These are phyloP conservation scores for Gracilinanus agilis DNA, from an alignment of 2,113 vertebrate genomes.

Conservation along the genomic window DNA sequence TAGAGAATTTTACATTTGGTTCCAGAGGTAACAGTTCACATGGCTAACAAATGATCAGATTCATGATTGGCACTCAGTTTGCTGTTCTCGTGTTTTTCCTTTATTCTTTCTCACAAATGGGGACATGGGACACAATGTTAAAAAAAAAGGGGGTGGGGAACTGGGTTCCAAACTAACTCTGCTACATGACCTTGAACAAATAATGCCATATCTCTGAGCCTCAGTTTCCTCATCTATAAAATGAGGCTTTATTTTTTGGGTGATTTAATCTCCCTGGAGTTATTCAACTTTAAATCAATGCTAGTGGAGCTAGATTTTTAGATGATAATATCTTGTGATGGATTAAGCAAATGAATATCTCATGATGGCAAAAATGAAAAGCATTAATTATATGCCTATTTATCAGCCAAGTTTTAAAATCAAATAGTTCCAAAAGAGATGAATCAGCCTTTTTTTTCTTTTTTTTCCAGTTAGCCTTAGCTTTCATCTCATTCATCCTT, in stretches of 20 bases:
- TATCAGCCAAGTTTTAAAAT: background rate
- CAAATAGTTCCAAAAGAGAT: background rate
- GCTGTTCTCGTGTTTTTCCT: background rate
- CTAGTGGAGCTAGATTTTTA: background rate
- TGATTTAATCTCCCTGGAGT: background rate
- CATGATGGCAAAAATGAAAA: constrained; percentile 9
- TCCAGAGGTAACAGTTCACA: background rate
- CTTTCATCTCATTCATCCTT: background rate
- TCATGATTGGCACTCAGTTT: background rate
- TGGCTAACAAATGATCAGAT: background rate
- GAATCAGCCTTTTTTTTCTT: background rate
- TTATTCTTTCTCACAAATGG: background rate
- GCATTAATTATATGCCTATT: constrained; percentile 22
- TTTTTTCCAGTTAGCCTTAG: background rate
- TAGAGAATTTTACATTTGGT: background rate
- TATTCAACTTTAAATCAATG: background rate
- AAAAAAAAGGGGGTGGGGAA: background rate
- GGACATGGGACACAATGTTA: background rate
- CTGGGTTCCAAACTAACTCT: background rate
- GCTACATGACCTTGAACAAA: background rate
- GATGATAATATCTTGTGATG: background rate
- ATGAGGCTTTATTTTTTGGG: background rate
- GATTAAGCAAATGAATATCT: background rate
- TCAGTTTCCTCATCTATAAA: background rate
- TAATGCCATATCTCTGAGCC: background rate